phyloP scores from a whole-genome alignment of 2,113 vertebrate genomes.

The Hemicordylus capensis region DNA sequence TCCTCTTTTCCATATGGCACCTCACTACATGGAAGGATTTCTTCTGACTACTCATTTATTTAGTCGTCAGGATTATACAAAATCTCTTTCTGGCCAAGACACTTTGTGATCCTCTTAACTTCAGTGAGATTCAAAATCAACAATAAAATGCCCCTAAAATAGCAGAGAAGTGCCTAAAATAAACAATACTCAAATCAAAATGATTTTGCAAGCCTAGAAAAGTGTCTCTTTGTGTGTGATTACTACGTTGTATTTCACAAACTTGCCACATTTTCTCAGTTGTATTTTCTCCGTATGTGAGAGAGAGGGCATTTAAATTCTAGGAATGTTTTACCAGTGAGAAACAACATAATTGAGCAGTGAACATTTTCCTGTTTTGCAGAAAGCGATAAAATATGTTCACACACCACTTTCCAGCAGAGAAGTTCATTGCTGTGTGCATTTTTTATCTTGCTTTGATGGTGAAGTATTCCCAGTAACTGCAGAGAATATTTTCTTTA shows the following conservation, averaged over 20 bases:
- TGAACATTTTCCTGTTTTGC: slow-evolving; percentile 17
- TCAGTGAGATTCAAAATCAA: background rate
- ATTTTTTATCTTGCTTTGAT: slow-evolving; percentile 46
- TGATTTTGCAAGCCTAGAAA: slow-evolving; percentile 4
- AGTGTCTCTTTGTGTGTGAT: background rate
- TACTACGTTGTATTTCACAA: background rate
- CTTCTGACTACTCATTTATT: too few relatives aligned
- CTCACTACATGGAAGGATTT: too few relatives aligned
- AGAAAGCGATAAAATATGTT: slow-evolving; percentile 29
- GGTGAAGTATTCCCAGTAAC: slow-evolving; percentile 41
- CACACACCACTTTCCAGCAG: slow-evolving; percentile 25
- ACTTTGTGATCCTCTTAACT: background rate
- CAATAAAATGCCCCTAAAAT: slow-evolving; percentile 13
- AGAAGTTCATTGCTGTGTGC: slow-evolving; percentile 32
- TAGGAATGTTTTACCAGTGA: slow-evolving; percentile 4
- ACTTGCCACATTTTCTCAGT: background rate
- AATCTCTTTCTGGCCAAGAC: background rate
- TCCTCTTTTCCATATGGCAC: too few relatives aligned
- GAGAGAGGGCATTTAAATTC: background rate
- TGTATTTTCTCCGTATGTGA: background rate
- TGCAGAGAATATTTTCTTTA: slow-evolving; percentile 62
- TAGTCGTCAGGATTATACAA: background rate
- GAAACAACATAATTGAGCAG: background rate
- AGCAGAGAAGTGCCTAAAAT: background rate
- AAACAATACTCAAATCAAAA: slow-evolving; percentile 7